Evolutionary conservation across 2,888 invertebrate species (phyloP).

Genomic region (Platycheirus rosarum): DNA sequence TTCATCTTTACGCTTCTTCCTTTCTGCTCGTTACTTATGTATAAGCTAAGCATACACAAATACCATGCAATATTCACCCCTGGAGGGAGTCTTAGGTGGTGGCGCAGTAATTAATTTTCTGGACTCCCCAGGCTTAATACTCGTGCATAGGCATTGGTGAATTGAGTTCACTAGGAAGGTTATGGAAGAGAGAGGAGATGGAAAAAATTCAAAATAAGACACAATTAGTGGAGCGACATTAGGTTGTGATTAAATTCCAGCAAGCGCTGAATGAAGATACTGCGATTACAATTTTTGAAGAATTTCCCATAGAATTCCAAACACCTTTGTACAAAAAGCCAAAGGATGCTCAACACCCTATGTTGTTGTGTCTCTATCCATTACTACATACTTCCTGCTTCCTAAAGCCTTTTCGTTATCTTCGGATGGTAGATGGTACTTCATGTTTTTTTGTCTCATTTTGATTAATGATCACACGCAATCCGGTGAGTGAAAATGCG

Average conservation of each 20-base stretch:
- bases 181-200: not conserved
- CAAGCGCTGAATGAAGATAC: constrained; percentile 60
- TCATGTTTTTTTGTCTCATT: constrained; percentile 29
- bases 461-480: constrained; percentile 68
- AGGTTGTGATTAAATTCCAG: constrained; percentile 68
- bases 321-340: constrained; percentile 33
- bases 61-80: constrained; percentile 11
- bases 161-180: not conserved
- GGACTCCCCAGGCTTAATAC: constrained; percentile 26
- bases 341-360: not conserved
- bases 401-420: constrained; percentile 27
- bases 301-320: constrained; percentile 43
- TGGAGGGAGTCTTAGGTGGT: constrained; percentile 24
- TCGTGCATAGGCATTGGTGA: not conserved
- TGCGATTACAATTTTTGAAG: constrained; percentile 53
- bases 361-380: constrained; percentile 3
- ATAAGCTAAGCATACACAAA: not conserved
- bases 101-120: constrained; percentile 64
- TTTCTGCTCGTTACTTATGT: not conserved
- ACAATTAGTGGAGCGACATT: constrained; percentile 59
- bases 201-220: constrained; percentile 27
- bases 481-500: constrained; percentile 60
- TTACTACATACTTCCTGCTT: not conserved
- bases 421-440: not conserved
- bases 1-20: constrained; percentile 18